These are phyloP conservation scores for Xenentodon cancila DNA, from an alignment of 2,797 vertebrate species.

Conservation along the genomic window DNA sequence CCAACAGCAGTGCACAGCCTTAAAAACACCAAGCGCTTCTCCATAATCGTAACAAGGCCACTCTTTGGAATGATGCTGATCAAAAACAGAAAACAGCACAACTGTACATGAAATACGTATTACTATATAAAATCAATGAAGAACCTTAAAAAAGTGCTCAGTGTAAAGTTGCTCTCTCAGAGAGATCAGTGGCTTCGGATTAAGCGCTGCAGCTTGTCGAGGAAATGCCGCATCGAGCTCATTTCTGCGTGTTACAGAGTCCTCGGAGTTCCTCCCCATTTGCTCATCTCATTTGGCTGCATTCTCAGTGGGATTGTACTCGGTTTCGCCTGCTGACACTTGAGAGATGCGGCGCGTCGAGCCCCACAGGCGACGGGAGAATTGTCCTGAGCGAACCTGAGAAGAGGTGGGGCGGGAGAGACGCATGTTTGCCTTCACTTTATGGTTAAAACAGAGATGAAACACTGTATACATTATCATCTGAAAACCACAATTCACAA, in stretches of 20 bases:
- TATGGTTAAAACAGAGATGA: slow-evolving; percentile 32
- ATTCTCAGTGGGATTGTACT: slow-evolving; percentile 86
- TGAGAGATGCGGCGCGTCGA: slow-evolving; percentile 91
- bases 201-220: slow-evolving; percentile 42
- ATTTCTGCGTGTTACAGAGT: slow-evolving; percentile 4
- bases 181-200: slow-evolving; percentile 60
- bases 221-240: slow-evolving; percentile 28
- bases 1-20: slow-evolving; percentile 34
- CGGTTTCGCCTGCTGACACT: slow-evolving; percentile 93
- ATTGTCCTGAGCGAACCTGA: slow-evolving; percentile 90
- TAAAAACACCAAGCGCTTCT: slow-evolving; percentile 38
- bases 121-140: slow-evolving; percentile 57
- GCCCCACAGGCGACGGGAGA: slow-evolving; percentile 90
- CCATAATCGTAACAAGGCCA: slow-evolving; percentile 56
- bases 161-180: slow-evolving; percentile 71
- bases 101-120: slow-evolving; percentile 46
- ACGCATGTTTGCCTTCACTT: slow-evolving; percentile 37
- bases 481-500: slow-evolving; percentile 45
- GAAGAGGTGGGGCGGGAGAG: not conserved
- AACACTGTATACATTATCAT: slow-evolving; percentile 50
- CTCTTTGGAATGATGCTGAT: slow-evolving; percentile 85
- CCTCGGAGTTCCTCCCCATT: slow-evolving; percentile 7
- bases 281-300: slow-evolving; percentile 67
- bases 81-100: slow-evolving; percentile 71
- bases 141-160: slow-evolving; percentile 78